A percentile compares a stretch with the other conserved stretches of the same genome.
Conservation (phyloP, 30 jellyfish, hydroid and myxozoan species). For the Chironex yamaguchii region DNA sequence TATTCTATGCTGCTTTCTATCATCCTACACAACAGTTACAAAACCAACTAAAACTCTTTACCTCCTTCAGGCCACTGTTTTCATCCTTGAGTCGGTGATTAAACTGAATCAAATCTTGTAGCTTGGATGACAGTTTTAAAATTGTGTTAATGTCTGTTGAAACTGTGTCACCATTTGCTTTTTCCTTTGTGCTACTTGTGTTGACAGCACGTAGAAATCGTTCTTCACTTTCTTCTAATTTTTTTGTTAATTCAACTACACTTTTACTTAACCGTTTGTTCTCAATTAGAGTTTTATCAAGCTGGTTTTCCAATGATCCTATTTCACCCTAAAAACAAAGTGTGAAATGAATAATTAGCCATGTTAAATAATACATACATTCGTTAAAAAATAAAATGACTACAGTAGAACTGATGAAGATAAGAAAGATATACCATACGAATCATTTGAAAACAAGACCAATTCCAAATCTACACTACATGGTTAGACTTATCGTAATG, state of each 20-base stretch:
- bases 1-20: too few species aligned
- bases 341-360: not conserved
- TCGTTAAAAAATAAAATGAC: not conserved
- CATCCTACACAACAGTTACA: too few species aligned
- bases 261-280: constrained; percentile 69
- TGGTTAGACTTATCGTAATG: too few species aligned
- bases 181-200: not conserved
- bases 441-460: not conserved
- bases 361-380: not conserved
- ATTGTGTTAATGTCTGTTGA: constrained; percentile 83
- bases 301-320: constrained; percentile 45
- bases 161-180: constrained; percentile 32
- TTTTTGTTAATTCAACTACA: constrained; percentile 61
- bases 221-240: constrained; percentile 71
- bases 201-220: constrained; percentile 27
- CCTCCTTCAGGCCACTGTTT: constrained; percentile 69
- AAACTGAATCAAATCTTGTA: constrained; percentile 85
- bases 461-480: not conserved
- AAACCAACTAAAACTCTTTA: constrained; percentile 4
- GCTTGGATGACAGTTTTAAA: constrained; percentile 84
- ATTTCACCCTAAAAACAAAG: constrained; percentile 70
- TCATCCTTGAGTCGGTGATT: constrained; percentile 79
- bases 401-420: not conserved
- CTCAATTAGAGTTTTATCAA: constrained; percentile 70
- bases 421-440: not conserved